Conservation (phyloP, 2,113 vertebrate species). For the Chaetodon trifascialis region DNA sequence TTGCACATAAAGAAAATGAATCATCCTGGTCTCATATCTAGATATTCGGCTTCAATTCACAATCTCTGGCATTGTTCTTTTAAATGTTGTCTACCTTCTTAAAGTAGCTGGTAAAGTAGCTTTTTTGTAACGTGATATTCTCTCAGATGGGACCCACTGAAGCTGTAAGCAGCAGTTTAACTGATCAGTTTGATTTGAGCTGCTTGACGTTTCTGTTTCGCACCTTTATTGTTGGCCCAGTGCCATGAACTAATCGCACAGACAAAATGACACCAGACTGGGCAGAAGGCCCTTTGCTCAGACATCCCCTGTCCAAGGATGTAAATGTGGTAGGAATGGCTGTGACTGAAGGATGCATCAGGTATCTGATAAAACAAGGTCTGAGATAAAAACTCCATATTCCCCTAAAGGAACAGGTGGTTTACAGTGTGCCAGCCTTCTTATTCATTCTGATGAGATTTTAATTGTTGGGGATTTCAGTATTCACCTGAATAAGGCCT, state of each 20-base stretch:
- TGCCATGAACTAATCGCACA: conserved; percentile 23
- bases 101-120: background rate
- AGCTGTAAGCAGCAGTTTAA: background rate
- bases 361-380: no score
- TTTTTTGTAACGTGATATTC: background rate
- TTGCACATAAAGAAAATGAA: background rate
- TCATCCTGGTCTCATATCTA: background rate
- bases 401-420: no score
- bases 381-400: no score
- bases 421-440: no score
- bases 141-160: background rate
- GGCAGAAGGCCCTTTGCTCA: background rate
- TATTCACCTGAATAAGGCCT: background rate
- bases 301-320: background rate
- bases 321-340: no score
- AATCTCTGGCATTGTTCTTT: background rate
- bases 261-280: background rate
- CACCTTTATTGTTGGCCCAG: background rate
- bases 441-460: background rate
- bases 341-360: no score
- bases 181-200: background rate
- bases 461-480: background rate
- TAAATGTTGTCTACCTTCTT: background rate
- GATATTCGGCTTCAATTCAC: background rate
- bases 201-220: background rate